Conservation (phyloP, 2,888 invertebrate species). For the Strigamia maritima region DNA sequence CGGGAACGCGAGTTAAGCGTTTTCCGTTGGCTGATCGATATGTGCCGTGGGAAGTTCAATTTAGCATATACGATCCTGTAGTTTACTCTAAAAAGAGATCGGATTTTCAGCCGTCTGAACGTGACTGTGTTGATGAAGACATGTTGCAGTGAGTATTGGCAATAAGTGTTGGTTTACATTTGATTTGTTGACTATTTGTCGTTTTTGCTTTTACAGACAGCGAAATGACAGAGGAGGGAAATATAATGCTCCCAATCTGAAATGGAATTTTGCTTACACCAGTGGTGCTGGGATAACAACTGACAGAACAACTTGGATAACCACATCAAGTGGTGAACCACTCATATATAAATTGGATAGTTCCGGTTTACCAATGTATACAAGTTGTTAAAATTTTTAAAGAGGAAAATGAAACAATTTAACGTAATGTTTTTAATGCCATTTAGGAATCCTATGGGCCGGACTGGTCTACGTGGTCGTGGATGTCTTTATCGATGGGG, state of each 20-base stretch:
- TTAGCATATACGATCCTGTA: slow-evolving; percentile 51
- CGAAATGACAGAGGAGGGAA: no score
- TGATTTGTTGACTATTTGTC: no score
- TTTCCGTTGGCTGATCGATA: slow-evolving; percentile 53
- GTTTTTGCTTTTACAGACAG: no score
- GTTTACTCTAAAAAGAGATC: slow-evolving; percentile 48
- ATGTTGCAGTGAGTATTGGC: slow-evolving; percentile 47
- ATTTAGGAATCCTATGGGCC: slow-evolving; percentile 77
- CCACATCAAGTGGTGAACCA: slow-evolving; percentile 41
- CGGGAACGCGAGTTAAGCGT: slow-evolving; percentile 50
- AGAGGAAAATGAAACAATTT: no score
- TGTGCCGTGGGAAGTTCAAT: slow-evolving; percentile 53
- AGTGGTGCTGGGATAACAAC: slow-evolving; percentile 46
- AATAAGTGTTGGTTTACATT: no score
- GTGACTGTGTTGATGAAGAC: slow-evolving; percentile 50
- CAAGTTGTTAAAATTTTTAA: no score
- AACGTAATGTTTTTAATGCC: no score
- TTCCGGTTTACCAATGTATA: slow-evolving; percentile 45
- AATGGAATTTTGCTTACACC: slow-evolving; percentile 46
- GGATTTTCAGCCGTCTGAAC: slow-evolving; percentile 47
- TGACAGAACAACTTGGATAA: slow-evolving; percentile 46
- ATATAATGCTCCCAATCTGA: slow-evolving; percentile 44
- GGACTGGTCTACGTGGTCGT: slow-evolving; percentile 84
- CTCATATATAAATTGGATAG: slow-evolving; percentile 45
- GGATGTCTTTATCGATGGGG: slow-evolving; percentile 92